These are phyloP conservation scores for Standfussiana lucernea DNA, from an alignment of 2,888 invertebrate genomes.

Conservation along the genomic window DNA sequence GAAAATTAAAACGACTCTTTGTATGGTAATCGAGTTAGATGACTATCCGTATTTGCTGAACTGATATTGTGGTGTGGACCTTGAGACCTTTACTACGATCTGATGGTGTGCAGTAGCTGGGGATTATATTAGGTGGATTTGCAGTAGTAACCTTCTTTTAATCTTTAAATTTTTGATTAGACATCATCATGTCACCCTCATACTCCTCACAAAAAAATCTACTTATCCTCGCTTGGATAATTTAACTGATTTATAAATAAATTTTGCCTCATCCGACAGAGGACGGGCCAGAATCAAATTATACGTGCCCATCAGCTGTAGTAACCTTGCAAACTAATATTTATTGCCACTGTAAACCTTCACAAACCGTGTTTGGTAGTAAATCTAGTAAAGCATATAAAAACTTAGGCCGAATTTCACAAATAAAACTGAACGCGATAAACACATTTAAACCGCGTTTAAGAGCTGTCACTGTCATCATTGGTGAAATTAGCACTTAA, in stretches of 20 bases:
- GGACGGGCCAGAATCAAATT: too few relatives aligned
- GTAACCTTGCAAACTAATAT: neutral
- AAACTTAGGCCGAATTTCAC: neutral
- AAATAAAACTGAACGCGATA: neutral
- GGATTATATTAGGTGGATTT: too few relatives aligned
- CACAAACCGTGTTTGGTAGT: neutral
- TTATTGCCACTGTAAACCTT: neutral
- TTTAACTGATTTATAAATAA: too few relatives aligned
- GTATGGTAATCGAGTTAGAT: slow-evolving; percentile 43
- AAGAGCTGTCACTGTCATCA: neutral
- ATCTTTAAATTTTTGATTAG: too few relatives aligned
- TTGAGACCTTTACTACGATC: neutral
- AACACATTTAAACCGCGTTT: neutral
- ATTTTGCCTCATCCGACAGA: too few relatives aligned
- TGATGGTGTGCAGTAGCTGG: neutral
- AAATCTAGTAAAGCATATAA: neutral
- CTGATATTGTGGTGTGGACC: neutral
- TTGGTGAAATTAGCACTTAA: neutral
- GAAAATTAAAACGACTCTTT: slow-evolving; percentile 40
- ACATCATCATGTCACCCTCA: too few relatives aligned
- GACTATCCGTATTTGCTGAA: slow-evolving; percentile 3
- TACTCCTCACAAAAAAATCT: too few relatives aligned
- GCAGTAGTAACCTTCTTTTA: too few relatives aligned
- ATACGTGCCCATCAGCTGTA: too few relatives aligned
- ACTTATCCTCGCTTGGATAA: too few relatives aligned